Conservation (phyloP, 1,140 invertebrate genomes). For the Drosophila teissieri region DNA sequence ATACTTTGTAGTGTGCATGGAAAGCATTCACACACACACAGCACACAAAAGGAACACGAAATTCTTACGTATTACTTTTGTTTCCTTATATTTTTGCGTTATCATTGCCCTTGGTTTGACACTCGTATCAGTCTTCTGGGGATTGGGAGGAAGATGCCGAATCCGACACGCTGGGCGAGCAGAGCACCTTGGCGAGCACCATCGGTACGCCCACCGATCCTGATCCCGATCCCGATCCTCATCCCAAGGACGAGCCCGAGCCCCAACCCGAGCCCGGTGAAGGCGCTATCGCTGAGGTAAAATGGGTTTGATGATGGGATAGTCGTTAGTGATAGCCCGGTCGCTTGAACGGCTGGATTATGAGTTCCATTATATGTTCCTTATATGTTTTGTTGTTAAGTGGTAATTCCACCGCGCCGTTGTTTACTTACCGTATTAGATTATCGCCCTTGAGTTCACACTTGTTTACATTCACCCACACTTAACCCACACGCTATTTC, state of each 20-base stretch:
- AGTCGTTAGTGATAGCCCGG: conserved; percentile 17
- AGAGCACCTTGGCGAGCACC: conserved; percentile 50
- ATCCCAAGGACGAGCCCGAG: background rate
- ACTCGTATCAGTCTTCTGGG: conserved; percentile 61
- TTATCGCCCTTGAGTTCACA: conserved; percentile 8
- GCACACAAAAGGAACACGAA: conserved; percentile 33
- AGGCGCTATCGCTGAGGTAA: conserved; percentile 52
- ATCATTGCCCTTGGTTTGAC: conserved; percentile 29
- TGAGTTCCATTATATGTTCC: conserved; percentile 22
- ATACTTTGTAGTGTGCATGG: conserved; percentile 26
- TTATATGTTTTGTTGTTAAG: conserved; percentile 5
- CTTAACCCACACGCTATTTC: background rate
- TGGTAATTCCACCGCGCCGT: background rate
- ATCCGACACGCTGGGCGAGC: conserved; percentile 61
- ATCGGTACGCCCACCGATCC: conserved; percentile 70
- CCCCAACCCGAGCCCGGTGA: conserved; percentile 29
- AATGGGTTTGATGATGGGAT: conserved; percentile 25
- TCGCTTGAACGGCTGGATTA: conserved; percentile 6
- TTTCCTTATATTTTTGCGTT: conserved; percentile 46
- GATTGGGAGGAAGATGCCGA: conserved; percentile 64
- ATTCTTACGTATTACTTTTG: conserved; percentile 23
- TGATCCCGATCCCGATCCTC: conserved; percentile 42
- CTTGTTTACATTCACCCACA: conserved; percentile 2
- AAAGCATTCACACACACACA: conserved; percentile 24
- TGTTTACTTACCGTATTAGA: conserved; percentile 21